Percentiles rank a stretch among this genome's conserved stretches.
Evolutionary conservation across 2,797 vertebrate genomes (phyloP).

Genomic region (Mormyrus proboscirostris): DNA sequence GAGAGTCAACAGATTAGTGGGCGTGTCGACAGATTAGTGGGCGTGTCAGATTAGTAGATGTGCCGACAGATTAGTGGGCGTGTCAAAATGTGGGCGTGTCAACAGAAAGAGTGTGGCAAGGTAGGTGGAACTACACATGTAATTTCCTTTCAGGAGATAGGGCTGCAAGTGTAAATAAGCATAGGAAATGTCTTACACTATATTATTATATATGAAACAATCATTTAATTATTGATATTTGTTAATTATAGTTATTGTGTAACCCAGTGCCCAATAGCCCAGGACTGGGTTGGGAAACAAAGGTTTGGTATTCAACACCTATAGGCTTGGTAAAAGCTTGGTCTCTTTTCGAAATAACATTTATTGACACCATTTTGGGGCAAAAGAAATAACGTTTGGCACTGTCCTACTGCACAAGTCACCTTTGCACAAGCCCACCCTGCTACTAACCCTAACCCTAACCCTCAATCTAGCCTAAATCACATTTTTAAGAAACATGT

Average conservation of each 20-base stretch:
- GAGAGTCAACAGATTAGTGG: background rate
- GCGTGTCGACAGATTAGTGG: background rate
- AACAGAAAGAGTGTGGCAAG: background rate
- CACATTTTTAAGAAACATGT: background rate
- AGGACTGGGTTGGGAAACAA: background rate
- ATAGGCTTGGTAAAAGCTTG: background rate
- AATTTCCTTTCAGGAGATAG: background rate
- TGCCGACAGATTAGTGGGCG: background rate
- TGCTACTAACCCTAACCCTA: background rate
- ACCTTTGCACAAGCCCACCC: background rate
- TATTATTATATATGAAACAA: background rate
- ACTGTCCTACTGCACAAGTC: background rate
- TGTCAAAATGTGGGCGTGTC: background rate
- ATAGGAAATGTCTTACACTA: background rate
- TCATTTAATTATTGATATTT: background rate
- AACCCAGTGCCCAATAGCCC: background rate
- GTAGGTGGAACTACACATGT: background rate
- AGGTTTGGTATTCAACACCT: background rate
- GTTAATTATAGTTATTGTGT: background rate
- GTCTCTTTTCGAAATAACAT: background rate
- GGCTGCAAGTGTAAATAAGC: background rate
- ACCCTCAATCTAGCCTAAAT: background rate
- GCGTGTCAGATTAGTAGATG: background rate
- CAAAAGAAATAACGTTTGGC: background rate
- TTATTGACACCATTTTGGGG: background rate